Conservation (phyloP, 2,113 vertebrate genomes). For the Thamnaconus septentrionalis region DNA sequence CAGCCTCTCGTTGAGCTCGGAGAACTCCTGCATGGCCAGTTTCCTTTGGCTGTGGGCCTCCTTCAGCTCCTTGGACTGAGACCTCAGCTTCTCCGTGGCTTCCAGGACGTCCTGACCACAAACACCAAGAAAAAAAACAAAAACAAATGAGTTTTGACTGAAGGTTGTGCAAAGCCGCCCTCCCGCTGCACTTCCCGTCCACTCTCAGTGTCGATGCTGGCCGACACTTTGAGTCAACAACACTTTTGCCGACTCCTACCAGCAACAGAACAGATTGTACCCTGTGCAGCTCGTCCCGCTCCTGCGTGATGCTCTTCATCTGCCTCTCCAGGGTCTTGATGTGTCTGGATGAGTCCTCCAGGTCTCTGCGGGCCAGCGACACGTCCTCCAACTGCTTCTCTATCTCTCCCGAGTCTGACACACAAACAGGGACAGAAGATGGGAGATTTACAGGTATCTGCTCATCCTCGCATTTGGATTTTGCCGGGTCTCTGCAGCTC, state of each 20-base stretch:
- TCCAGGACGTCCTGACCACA: conserved; percentile 84
- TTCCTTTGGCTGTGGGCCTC: conserved; percentile 96
- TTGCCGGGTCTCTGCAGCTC: background rate
- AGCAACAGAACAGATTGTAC: conserved; percentile 61
- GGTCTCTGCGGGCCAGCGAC: conserved; percentile 79
- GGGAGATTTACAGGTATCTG: too few species aligned
- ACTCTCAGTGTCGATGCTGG: too few species aligned
- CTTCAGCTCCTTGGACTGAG: conserved; percentile 96
- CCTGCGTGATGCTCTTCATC: conserved; percentile 84
- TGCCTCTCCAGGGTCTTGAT: conserved; percentile 91
- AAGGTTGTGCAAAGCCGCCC: too few species aligned
- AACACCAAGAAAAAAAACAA: background rate
- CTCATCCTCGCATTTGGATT: too few species aligned
- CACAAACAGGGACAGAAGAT: conserved; percentile 7
- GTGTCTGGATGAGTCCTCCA: conserved; percentile 91
- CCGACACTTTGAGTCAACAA: background rate
- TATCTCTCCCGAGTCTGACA: conserved; percentile 84
- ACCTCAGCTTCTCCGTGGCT: conserved; percentile 89
- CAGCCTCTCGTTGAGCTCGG: conserved; percentile 93
- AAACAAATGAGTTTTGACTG: too few species aligned
- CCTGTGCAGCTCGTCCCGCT: conserved; percentile 92
- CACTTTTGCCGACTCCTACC: background rate
- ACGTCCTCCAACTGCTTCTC: conserved; percentile 91
- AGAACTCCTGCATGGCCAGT: conserved; percentile 95
- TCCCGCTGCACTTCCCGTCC: too few species aligned